Evolutionary conservation across 2,888 invertebrate genomes (phyloP).

Genomic region (Ptychoptera contaminata): DNA sequence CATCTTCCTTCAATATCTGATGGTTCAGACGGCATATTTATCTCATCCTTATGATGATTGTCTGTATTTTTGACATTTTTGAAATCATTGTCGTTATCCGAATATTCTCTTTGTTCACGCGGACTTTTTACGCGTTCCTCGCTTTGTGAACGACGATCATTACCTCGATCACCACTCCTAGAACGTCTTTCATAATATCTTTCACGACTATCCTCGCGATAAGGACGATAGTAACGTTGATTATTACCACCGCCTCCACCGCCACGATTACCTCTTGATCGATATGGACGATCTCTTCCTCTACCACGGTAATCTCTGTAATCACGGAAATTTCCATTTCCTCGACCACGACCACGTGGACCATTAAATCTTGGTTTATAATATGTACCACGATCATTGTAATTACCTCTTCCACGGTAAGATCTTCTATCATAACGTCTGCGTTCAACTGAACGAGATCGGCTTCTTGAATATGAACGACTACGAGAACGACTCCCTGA

Average conservation of each 20-base stretch:
- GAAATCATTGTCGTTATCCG: no score
- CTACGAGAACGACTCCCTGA: not conserved
- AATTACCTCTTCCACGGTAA: conserved; percentile 11
- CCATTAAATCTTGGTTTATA: conserved; percentile 61
- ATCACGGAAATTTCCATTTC: conserved; percentile 17
- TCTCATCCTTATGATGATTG: not conserved
- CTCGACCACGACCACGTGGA: conserved; percentile 33
- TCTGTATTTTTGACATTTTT: not conserved
- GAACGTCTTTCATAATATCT: conserved; percentile 41
- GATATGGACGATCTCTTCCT: conserved; percentile 2
- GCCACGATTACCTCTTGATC: conserved; percentile 10
- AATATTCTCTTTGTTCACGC: not conserved
- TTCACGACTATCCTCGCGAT: conserved; percentile 30
- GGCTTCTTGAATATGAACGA: conserved; percentile 11
- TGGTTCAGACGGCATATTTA: not conserved
- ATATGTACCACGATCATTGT: conserved; percentile 23
- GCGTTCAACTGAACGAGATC: conserved; percentile 12
- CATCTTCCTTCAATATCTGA: conserved; percentile 31
- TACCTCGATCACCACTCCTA: conserved; percentile 23
- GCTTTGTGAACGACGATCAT: conserved; percentile 16
- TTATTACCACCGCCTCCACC: conserved; percentile 11
- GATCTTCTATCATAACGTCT: conserved; percentile 8
- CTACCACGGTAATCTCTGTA: conserved; percentile 6
- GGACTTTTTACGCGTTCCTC: not conserved
- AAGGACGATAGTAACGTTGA: conserved; percentile 24